A percentile compares a stretch with the other conserved stretches of the same genome.
phyloP scores from a whole-genome alignment of 2,888 invertebrate species.

The Lampropteryx suffumata region DNA sequence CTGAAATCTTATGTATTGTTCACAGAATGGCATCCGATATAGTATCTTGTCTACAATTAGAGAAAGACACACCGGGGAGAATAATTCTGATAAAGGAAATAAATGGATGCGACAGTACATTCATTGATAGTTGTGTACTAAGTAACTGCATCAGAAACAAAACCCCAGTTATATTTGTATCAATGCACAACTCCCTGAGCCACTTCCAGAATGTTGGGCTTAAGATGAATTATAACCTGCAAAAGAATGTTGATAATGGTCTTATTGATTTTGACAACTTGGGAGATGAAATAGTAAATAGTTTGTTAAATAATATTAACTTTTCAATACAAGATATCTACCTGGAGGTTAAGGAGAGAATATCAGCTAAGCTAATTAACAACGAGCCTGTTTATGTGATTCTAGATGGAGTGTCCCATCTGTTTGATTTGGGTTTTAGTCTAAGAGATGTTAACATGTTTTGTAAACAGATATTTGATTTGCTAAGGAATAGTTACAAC shows the following conservation, averaged over 20 bases:
- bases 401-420: constrained; percentile 88
- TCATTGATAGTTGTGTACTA: constrained; percentile 86
- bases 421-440: constrained; percentile 85
- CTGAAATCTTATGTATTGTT: constrained; percentile 12
- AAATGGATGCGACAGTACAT: constrained; percentile 87
- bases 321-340: constrained; percentile 64
- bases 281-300: constrained; percentile 52
- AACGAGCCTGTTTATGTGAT: constrained; percentile 80
- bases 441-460: constrained; percentile 77
- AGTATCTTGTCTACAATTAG: constrained; percentile 85
- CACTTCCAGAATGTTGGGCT: constrained; percentile 90
- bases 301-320: constrained; percentile 46
- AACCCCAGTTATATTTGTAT: constrained; percentile 83
- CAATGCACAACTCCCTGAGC: constrained; percentile 86
- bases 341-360: constrained; percentile 62
- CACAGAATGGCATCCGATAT: constrained; percentile 85
- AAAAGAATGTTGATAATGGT: constrained; percentile 65
- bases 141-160: constrained; percentile 84
- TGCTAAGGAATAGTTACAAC: constrained; percentile 53
- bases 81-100: constrained; percentile 87
- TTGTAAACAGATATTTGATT: constrained; percentile 69
- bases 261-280: constrained; percentile 58
- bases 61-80: constrained; percentile 79
- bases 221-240: constrained; percentile 88
- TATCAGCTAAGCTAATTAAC: constrained; percentile 57